Evolutionary conservation across 2,888 invertebrate genomes (phyloP).

Genomic region (Cantharis flavilabris): DNA sequence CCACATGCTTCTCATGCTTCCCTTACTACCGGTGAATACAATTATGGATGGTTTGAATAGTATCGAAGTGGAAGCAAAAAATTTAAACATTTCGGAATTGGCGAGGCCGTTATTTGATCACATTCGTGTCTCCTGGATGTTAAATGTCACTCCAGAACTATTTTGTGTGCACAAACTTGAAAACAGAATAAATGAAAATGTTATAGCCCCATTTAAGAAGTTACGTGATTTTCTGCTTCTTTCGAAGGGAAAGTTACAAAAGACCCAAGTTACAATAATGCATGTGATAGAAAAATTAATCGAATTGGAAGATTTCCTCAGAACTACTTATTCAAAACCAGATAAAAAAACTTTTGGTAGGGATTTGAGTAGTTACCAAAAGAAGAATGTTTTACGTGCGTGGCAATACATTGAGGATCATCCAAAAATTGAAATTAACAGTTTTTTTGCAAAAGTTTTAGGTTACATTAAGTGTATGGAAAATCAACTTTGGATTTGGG

Average conservation of each 20-base stretch:
- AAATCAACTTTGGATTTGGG: slow-evolving; percentile 54
- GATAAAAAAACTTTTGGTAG: slow-evolving; percentile 47
- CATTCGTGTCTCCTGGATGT: slow-evolving; percentile 46
- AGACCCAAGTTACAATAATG: slow-evolving; percentile 37
- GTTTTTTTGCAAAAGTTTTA: slow-evolving; percentile 50
- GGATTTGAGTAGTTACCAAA: slow-evolving; percentile 50
- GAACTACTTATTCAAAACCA: slow-evolving; percentile 40
- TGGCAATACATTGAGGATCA: slow-evolving; percentile 51
- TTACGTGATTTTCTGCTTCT: slow-evolving; percentile 48
- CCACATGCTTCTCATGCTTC: slow-evolving; percentile 52
- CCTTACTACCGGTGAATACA: slow-evolving; percentile 51
- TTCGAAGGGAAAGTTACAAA: slow-evolving; percentile 44
- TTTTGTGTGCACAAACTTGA: slow-evolving; percentile 52
- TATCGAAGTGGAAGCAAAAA: slow-evolving; percentile 47
- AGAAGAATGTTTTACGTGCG: slow-evolving; percentile 50
- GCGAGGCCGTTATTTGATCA: slow-evolving; percentile 45
- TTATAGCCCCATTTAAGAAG: slow-evolving; percentile 52
- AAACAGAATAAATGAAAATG: slow-evolving; percentile 51
- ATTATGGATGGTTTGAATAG: slow-evolving; percentile 49
- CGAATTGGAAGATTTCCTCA: slow-evolving; percentile 48
- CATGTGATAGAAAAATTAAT: slow-evolving; percentile 49
- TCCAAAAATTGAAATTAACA: slow-evolving; percentile 51
- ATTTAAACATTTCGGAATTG: slow-evolving; percentile 39
- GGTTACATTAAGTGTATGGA: slow-evolving; percentile 54
- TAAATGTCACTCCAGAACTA: slow-evolving; percentile 48